A percentile compares a stretch with the other conserved stretches of the same genome.
Conservation (phyloP, 2,113 vertebrate genomes). For the Silurus asotus region DNA sequence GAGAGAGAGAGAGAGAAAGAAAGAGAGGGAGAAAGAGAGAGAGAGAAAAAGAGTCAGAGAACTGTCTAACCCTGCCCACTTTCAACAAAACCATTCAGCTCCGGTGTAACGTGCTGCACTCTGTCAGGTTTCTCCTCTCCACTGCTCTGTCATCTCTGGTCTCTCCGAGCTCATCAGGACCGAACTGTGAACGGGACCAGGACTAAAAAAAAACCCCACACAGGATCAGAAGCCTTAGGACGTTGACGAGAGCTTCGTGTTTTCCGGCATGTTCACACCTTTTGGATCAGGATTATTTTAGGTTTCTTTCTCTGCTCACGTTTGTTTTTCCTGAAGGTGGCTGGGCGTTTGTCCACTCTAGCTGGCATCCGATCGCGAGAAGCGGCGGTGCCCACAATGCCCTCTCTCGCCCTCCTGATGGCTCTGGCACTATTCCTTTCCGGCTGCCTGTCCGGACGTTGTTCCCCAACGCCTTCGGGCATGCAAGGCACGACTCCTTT, state of each 20-base stretch:
- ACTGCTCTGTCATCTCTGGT: conserved; percentile 43
- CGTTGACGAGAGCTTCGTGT: conserved; percentile 13
- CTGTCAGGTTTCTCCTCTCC: conserved; percentile 55
- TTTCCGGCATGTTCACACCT: conserved; percentile 43
- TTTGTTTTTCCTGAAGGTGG: conserved; percentile 4
- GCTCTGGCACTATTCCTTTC: conserved; percentile 79
- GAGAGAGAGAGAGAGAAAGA: conserved; percentile 53
- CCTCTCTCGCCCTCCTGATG: conserved; percentile 71
- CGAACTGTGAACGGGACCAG: conserved; percentile 32
- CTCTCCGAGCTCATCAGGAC: conserved; percentile 35
- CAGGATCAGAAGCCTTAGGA: neutral
- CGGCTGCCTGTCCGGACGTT: conserved; percentile 76
- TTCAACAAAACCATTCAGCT: conserved; percentile 65
- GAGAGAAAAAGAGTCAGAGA: conserved; percentile 61
- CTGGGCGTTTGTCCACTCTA: neutral
- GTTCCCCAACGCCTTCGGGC: conserved; percentile 67
- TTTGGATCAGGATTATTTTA: conserved; percentile 52
- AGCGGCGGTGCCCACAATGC: conserved; percentile 43
- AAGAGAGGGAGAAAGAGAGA: conserved; percentile 41
- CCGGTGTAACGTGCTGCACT: conserved; percentile 50
- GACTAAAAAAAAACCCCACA: conserved; percentile 1
- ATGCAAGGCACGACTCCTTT: neutral
- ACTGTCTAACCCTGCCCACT: conserved; percentile 73
- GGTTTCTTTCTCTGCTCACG: conserved; percentile 1
- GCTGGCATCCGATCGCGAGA: conserved; percentile 15